Conservation (phyloP, 1,140 invertebrate genomes). For the Mya arenaria region DNA sequence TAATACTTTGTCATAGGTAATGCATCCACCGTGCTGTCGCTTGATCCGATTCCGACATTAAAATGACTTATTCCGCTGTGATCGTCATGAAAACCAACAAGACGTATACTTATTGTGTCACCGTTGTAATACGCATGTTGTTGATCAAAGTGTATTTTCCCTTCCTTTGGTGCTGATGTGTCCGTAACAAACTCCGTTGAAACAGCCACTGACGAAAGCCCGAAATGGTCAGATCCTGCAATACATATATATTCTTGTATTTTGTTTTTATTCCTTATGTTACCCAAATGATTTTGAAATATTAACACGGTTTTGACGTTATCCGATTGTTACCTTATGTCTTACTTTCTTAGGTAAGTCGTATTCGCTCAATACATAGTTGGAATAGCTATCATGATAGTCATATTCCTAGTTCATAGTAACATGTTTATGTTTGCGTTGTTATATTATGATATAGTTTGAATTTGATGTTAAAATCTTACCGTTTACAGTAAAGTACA, state of each 20-base stretch:
- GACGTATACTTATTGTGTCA: background rate
- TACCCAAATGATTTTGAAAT: too few relatives aligned
- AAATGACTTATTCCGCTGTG: conserved; percentile 12
- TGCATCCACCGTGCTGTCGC: background rate
- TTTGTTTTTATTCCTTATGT: too few relatives aligned
- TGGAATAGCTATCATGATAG: too few relatives aligned
- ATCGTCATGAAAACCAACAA: background rate
- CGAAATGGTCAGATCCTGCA: conserved; percentile 52
- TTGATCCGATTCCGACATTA: background rate
- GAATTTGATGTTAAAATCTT: too few relatives aligned
- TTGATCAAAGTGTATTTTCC: conserved; percentile 29
- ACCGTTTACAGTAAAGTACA: background rate
- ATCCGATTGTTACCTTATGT: too few relatives aligned
- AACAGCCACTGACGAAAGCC: background rate
- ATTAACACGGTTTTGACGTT: too few relatives aligned
- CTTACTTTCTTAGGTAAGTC: too few relatives aligned
- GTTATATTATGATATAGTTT: too few relatives aligned
- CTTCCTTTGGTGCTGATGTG: conserved; percentile 41
- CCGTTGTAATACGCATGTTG: background rate
- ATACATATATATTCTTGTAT: background rate
- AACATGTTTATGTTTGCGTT: background rate
- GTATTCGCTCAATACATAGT: too few relatives aligned
- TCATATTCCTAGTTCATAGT: too few relatives aligned
- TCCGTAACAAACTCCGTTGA: conserved; percentile 37
- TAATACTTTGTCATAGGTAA: background rate